phyloP scores from a whole-genome alignment of 2,797 vertebrate species.

The Triplophysa yarkandensis region DNA sequence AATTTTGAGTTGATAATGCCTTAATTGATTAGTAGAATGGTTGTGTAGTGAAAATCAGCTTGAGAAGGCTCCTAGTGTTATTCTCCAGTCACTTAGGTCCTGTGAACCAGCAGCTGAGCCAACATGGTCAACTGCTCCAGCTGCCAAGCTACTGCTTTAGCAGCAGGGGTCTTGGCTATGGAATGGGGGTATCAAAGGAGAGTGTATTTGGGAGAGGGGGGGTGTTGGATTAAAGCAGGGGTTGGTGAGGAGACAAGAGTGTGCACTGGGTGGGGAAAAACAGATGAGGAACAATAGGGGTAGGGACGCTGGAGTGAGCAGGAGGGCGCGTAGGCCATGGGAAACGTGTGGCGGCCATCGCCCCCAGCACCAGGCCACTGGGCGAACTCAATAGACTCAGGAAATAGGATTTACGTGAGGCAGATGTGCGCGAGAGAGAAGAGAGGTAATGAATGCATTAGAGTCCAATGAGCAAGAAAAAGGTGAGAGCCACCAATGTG shows the following conservation, averaged over 20 bases:
- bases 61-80: constrained; percentile 63
- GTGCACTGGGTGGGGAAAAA: constrained; percentile 71
- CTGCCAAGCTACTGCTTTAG: constrained; percentile 81
- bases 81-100: constrained; percentile 62
- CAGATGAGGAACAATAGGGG: constrained; percentile 80
- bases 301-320: constrained; percentile 63
- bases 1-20: constrained; percentile 59
- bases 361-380: constrained; percentile 74
- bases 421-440: constrained; percentile 70
- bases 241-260: constrained; percentile 73
- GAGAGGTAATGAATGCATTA: constrained; percentile 73
- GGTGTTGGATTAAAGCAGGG: constrained; percentile 53
- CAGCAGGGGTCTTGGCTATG: constrained; percentile 55
- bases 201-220: constrained; percentile 70
- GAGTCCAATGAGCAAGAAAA: constrained; percentile 63
- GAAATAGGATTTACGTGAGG: constrained; percentile 79
- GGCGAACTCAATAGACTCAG: constrained; percentile 77
- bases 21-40: constrained; percentile 74
- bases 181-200: constrained; percentile 78
- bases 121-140: constrained; percentile 76
- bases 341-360: constrained; percentile 78
- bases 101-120: constrained; percentile 77
- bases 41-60: constrained; percentile 57
- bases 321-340: constrained; percentile 80
- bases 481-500: constrained; percentile 42